Conservation (phyloP, 2,113 vertebrate species). For the Macrotis lagotis region DNA sequence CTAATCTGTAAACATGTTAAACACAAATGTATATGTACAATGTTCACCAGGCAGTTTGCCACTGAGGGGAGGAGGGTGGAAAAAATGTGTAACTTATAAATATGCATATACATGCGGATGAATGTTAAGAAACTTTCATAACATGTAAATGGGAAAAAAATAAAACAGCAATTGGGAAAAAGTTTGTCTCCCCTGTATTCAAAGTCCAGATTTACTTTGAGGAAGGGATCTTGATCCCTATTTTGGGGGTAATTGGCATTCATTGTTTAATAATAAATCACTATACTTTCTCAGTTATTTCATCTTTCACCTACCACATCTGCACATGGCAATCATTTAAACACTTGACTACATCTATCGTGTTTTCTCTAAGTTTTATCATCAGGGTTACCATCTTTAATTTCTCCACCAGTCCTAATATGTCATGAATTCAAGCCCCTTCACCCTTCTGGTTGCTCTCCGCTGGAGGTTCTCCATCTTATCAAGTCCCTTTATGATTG, state of each 20-base stretch:
- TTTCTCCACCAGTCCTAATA: neutral
- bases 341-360: neutral
- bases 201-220: neutral
- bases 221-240: neutral
- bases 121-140: too few relatives aligned
- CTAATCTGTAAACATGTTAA: too few relatives aligned
- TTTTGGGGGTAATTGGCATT: neutral
- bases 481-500: neutral
- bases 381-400: neutral
- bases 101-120: too few relatives aligned
- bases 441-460: neutral
- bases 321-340: neutral
- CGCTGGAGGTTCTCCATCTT: neutral
- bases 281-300: neutral
- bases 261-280: neutral
- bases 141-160: too few relatives aligned
- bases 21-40: too few relatives aligned
- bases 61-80: too few relatives aligned
- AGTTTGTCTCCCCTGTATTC: neutral
- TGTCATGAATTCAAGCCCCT: neutral
- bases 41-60: too few relatives aligned
- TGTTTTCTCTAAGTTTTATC: neutral
- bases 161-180: too few relatives aligned
- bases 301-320: neutral
- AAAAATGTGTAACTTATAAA: too few relatives aligned